Evolutionary conservation across 2,797 vertebrate species (phyloP).

Genomic region (Distichodus sexfasciatus): DNA sequence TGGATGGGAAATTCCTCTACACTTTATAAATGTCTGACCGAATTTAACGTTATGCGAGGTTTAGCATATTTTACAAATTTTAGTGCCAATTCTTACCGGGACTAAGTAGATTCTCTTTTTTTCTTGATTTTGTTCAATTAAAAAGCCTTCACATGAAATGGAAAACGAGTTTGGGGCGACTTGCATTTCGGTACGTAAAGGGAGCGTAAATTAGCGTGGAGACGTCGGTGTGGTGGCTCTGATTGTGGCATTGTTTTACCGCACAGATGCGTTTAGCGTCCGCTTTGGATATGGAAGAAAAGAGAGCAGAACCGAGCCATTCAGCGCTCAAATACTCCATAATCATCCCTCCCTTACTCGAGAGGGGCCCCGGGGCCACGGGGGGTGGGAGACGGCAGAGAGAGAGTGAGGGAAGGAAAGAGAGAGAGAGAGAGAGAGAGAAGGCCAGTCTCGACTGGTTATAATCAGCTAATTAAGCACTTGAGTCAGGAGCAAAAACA

Average conservation of each 20-base stretch:
- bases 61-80: no score
- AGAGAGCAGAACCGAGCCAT: conserved; percentile 66
- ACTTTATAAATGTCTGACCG: no score
- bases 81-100: no score
- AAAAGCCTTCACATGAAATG: no score
- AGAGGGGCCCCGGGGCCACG: conserved; percentile 73
- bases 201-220: background rate
- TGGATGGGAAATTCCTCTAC: no score
- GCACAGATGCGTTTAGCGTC: conserved; percentile 32
- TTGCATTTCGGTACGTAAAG: background rate
- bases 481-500: conserved; percentile 65
- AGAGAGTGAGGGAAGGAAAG: conserved; percentile 75
- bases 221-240: background rate
- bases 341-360: conserved; percentile 79
- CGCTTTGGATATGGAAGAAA: no score
- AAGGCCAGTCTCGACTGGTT: conserved; percentile 76
- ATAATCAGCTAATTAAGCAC: conserved; percentile 83
- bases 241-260: conserved; percentile 30
- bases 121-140: no score
- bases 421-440: conserved; percentile 65
- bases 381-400: conserved; percentile 77
- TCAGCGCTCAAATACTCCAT: conserved; percentile 67
- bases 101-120: no score
- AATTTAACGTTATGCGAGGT: no score
- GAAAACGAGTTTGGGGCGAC: no score